Evolutionary conservation across 2,888 invertebrate genomes (phyloP).

Genomic region (Chrysina gloriosa): DNA sequence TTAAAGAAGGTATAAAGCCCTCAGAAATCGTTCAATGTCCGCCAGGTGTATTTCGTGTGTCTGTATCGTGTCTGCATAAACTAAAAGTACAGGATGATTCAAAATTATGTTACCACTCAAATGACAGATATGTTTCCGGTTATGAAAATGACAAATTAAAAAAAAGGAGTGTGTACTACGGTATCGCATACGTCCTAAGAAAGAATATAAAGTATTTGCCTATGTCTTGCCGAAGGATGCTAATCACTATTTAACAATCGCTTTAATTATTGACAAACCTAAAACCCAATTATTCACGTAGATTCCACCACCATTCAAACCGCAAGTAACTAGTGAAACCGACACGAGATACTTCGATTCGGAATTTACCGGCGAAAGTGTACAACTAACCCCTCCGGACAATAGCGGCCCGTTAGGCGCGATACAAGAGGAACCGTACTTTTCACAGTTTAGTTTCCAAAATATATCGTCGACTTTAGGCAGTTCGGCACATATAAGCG

Average conservation of each 20-base stretch:
- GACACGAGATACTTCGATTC: slow-evolving; percentile 98
- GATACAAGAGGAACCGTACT: slow-evolving; percentile 78
- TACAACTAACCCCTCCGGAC: slow-evolving; percentile 95
- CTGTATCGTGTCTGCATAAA: no score
- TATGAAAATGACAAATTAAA: no score
- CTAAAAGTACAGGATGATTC: no score
- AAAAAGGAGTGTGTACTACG: no score
- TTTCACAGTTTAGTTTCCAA: slow-evolving; percentile 88
- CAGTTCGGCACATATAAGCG: slow-evolving; percentile 72
- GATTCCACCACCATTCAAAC: slow-evolving; percentile 94
- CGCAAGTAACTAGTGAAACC: slow-evolving; percentile 93
- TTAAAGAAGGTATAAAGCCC: no score
- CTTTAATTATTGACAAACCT: neutral
- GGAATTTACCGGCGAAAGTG: slow-evolving; percentile 97
- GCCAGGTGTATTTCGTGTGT: no score
- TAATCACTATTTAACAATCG: neutral
- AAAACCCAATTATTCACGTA: slow-evolving; percentile 58
- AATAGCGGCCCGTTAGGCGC: slow-evolving; percentile 70
- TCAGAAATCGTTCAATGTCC: no score
- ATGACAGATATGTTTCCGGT: no score
- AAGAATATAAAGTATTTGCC: no score
- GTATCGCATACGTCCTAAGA: no score
- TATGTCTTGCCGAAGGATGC: no score
- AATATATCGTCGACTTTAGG: slow-evolving; percentile 75
- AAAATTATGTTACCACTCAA: no score